Conservation (phyloP, 2,888 invertebrate species). For the Meloe dianella region DNA sequence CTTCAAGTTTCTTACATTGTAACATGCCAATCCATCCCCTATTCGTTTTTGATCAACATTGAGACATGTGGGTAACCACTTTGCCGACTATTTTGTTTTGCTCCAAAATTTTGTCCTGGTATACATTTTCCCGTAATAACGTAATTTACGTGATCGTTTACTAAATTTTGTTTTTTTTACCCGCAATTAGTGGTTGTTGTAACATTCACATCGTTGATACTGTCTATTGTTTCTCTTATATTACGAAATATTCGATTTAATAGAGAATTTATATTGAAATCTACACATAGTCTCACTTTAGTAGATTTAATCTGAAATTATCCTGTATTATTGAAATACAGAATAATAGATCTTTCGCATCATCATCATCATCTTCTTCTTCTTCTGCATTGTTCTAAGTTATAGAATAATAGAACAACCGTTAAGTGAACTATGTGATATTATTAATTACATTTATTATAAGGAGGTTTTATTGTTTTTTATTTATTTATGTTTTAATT, state of each 20-base stretch:
- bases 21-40: too few relatives aligned
- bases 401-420: not conserved
- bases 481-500: not conserved
- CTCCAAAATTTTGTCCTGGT: too few relatives aligned
- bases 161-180: too few relatives aligned
- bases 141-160: too few relatives aligned
- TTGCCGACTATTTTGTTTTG: too few relatives aligned
- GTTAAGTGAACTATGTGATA: slow-evolving; percentile 4
- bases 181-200: too few relatives aligned
- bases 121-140: too few relatives aligned
- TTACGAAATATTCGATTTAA: not conserved
- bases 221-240: not conserved
- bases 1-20: too few relatives aligned
- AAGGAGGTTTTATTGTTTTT: not conserved
- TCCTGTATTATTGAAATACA: not conserved
- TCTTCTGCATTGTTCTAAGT: not conserved
- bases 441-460: not conserved
- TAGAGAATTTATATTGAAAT: not conserved
- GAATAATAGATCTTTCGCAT: slow-evolving; percentile 1
- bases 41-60: too few relatives aligned
- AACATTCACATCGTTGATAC: too few relatives aligned
- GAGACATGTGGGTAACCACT: too few relatives aligned
- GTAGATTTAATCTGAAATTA: not conserved
- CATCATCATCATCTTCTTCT: not conserved
- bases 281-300: not conserved